A percentile compares a stretch with the other conserved stretches of the same genome.
Evolutionary conservation across 2,888 invertebrate genomes (phyloP).

Genomic region (Caradrina kadenii): DNA sequence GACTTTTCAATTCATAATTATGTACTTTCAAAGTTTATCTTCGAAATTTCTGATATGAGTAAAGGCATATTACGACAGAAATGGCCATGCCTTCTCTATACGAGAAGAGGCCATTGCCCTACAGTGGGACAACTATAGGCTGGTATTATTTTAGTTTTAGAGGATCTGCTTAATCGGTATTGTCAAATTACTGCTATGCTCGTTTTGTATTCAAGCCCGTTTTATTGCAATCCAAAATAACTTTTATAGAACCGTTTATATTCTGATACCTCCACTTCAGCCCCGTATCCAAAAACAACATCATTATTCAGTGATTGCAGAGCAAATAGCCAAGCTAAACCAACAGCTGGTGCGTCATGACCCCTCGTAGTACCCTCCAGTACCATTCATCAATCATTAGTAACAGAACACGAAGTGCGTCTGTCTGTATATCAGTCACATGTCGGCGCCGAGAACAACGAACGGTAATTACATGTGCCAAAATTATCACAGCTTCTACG

Average conservation of each 20-base stretch:
- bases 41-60: no score
- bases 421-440: slow-evolving; percentile 37
- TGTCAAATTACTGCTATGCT: no score
- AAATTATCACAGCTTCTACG: slow-evolving; percentile 45
- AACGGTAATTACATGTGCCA: slow-evolving; percentile 45
- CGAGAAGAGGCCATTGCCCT: no score
- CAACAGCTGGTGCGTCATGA: slow-evolving; percentile 23
- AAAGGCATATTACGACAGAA: no score
- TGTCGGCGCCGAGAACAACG: slow-evolving; percentile 29
- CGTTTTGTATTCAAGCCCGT: background rate
- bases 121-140: no score
- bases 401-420: slow-evolving; percentile 39
- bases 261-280: background rate
- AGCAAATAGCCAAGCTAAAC: background rate
- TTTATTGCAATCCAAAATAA: background rate
- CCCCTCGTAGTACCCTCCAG: slow-evolving; percentile 1
- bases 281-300: slow-evolving; percentile 16
- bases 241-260: background rate
- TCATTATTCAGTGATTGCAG: background rate
- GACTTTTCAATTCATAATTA: no score
- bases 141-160: no score
- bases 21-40: no score
- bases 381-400: slow-evolving; percentile 38
- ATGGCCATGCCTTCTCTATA: no score
- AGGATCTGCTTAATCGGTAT: no score